Evolutionary conservation across 2,888 invertebrate genomes (phyloP), one percentile per base, ranked within the genome.

Genomic region (Torymus aiolomorphi): DNA sequence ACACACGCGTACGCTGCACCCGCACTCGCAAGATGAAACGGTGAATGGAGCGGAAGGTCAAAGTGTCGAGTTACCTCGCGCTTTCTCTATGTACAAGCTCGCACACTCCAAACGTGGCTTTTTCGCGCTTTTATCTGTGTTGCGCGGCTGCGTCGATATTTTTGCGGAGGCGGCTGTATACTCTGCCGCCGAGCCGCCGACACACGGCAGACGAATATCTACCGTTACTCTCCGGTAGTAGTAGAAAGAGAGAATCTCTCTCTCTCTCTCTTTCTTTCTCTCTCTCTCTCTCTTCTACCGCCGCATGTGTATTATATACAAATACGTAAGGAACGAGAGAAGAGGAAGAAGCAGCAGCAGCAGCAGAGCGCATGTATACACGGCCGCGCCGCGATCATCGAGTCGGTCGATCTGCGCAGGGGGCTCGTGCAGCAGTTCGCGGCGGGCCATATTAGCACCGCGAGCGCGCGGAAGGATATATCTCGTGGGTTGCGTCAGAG

Each of bases 11-110:
- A 42, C 42, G 8, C 42, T 42, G 42, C 42, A 42, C 8, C 42
- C 42, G 42, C 42, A 1, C 8, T 5, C 5, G 8, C 42, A 8
- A 42, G 42, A 42, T 42, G 69, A 20, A 70, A 70, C 70, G 70
- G 70, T 59, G 59, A 57, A 52, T 24, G 31, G 69, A 69, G 75
- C 52, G 76, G 71, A 65, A 71, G 76, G 70, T 77, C 76, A 71
- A 65, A 71, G 70, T 71, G 65, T 77, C 65, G 71, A 63, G 70
- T 77, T 70, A 57, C 70, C 65, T 31, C 57, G 57, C 52, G 18
- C 10, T 70, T 18, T 71, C 61, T 20, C 24, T 54, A n/a, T 52
- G 18, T 49, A 59, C 12, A 31, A 62, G 62, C 62, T 42, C 8
- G 31, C 51, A 71, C 31, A 61, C 42, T 42, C 42, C 42, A n/a